These are phyloP conservation scores for Altica lythri DNA, from an alignment of 2,888 invertebrate genomes.

Conservation along the genomic window DNA sequence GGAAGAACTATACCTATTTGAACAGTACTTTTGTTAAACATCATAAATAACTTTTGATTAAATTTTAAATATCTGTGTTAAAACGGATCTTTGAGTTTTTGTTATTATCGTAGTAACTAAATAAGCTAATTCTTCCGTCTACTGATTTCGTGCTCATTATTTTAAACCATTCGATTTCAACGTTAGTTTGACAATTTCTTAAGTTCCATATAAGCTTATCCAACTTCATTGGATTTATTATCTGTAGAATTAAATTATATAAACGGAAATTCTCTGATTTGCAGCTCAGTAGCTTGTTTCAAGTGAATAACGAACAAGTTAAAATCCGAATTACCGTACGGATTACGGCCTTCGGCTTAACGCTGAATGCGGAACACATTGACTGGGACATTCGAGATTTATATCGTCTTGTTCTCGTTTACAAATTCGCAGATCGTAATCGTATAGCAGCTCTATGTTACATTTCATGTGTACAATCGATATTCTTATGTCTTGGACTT, in stretches of 20 bases:
- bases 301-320: slow-evolving; percentile 19
- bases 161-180: no score
- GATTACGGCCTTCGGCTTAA: slow-evolving; percentile 9
- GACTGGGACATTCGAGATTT: slow-evolving; percentile 18
- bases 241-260: slow-evolving; percentile 18
- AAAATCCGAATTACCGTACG: slow-evolving; percentile 18
- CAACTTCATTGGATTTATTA: slow-evolving; percentile 2
- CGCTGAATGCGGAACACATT: slow-evolving; percentile 21
- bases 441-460: slow-evolving; percentile 18
- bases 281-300: slow-evolving; percentile 11
- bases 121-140: no score
- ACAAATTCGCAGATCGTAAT: slow-evolving; percentile 27
- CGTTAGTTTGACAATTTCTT: no score
- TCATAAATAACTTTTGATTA: no score
- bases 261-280: slow-evolving; percentile 13
- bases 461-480: slow-evolving; percentile 3
- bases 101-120: no score
- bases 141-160: no score
- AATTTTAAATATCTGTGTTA: no score
- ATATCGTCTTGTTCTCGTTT: slow-evolving; percentile 22
- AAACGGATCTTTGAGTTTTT: no score
- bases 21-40: no score
- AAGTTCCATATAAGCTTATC: slow-evolving; percentile 2
- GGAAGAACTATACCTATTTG: no score
- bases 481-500: no score